These are phyloP conservation scores for Marmota monax DNA, from an alignment of 2,113 vertebrate genomes.

Conservation along the genomic window DNA sequence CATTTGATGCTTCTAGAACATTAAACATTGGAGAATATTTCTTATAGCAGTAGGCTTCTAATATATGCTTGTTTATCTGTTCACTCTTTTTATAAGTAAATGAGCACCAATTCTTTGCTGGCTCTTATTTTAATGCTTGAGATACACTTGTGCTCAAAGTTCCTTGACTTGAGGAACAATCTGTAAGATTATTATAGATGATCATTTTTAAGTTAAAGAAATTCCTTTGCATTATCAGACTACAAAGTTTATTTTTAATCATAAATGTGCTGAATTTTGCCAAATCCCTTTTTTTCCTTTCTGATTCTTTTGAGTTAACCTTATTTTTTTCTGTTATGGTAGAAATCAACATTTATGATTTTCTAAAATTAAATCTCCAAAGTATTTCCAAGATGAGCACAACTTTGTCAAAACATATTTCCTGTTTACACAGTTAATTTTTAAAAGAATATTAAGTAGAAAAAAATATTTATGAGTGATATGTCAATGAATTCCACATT, in stretches of 20 bases:
- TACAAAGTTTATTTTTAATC: neutral
- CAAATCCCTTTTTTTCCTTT: neutral
- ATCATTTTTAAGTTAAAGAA: neutral
- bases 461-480: neutral
- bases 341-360: neutral
- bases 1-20: neutral
- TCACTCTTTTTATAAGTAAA: neutral
- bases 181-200: neutral
- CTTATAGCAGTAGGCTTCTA: neutral
- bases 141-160: neutral
- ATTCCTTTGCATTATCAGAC: neutral
- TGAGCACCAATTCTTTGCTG: neutral
- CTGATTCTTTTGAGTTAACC: neutral
- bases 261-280: conserved; percentile 5
- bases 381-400: neutral
- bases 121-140: neutral
- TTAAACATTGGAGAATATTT: neutral
- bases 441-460: neutral
- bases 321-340: neutral
- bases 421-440: neutral
- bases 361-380: neutral
- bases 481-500: neutral
- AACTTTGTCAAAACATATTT: neutral
- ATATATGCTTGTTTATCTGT: neutral
- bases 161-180: neutral